These are phyloP conservation scores for Triops cancriformis DNA, from an alignment of 1,140 invertebrate genomes.

Conservation along the genomic window DNA sequence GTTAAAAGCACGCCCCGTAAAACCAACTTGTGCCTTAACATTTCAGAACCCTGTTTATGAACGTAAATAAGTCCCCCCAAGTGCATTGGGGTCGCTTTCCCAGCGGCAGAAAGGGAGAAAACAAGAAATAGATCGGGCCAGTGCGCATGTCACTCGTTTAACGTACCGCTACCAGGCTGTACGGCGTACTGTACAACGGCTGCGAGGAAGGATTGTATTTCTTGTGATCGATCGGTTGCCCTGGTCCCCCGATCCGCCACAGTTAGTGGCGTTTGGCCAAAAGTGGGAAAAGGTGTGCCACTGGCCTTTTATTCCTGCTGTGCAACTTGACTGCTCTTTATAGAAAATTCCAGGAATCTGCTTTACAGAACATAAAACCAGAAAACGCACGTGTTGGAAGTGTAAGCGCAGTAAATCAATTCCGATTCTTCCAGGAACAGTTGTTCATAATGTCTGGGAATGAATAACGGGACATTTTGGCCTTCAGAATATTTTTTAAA, in stretches of 20 bases:
- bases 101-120: background rate
- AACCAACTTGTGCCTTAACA: too few relatives aligned
- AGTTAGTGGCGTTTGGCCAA: background rate
- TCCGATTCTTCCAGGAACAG: too few relatives aligned
- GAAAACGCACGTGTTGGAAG: too few relatives aligned
- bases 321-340: background rate
- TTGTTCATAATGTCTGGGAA: too few relatives aligned
- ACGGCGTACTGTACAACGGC: background rate
- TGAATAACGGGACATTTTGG: too few relatives aligned
- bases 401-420: too few relatives aligned
- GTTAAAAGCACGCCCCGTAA: too few relatives aligned
- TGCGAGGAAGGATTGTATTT: background rate
- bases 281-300: slow-evolving; percentile 5
- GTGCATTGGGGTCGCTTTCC: too few relatives aligned
- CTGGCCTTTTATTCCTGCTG: background rate
- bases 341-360: too few relatives aligned
- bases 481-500: background rate
- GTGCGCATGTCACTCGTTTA: background rate
- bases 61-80: too few relatives aligned
- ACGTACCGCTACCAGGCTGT: background rate
- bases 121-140: background rate
- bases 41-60: too few relatives aligned
- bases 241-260: background rate
- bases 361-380: too few relatives aligned
- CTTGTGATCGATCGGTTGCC: slow-evolving; percentile 12